phyloP scores from a whole-genome alignment of 2,888 invertebrate genomes.

The Cerastis rubricosa region DNA sequence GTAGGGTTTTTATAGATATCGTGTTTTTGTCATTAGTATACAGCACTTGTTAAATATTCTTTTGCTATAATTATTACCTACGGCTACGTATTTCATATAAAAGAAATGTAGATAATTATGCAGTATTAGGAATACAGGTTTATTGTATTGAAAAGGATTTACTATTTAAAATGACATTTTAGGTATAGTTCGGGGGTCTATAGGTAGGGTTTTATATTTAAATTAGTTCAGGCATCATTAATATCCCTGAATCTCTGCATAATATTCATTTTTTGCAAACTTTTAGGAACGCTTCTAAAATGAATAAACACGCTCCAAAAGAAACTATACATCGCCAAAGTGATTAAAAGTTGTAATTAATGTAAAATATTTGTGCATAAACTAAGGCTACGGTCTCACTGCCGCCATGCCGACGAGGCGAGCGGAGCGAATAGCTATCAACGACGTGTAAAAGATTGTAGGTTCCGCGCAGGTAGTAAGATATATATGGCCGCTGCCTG shows the following conservation, averaged over 20 bases:
- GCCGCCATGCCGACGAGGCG: not conserved
- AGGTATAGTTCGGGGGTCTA: not conserved
- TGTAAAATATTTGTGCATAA: conserved; percentile 12
- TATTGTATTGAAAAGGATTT: not conserved
- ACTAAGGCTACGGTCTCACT: not conserved
- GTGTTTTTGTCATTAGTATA: not conserved
- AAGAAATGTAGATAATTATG: not conserved
- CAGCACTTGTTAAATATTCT: not conserved
- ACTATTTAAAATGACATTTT: not conserved
- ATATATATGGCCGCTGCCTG: not conserved
- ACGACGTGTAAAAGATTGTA: not conserved
- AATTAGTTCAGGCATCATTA: not conserved
- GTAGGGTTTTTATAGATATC: not conserved
- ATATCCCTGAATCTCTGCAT: not conserved
- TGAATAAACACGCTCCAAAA: not conserved
- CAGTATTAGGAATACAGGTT: not conserved
- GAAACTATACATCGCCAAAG: not conserved
- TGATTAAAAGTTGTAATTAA: conserved; percentile 30
- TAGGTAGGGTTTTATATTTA: not conserved
- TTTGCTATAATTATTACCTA: not conserved
- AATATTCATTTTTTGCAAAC: not conserved
- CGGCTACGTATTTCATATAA: not conserved
- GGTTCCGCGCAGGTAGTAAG: not conserved
- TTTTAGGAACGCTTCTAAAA: not conserved
- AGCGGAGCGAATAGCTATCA: not conserved